Evolutionary conservation across 2,113 vertebrate species (phyloP).

Genomic region (Capreolus pygargus): DNA sequence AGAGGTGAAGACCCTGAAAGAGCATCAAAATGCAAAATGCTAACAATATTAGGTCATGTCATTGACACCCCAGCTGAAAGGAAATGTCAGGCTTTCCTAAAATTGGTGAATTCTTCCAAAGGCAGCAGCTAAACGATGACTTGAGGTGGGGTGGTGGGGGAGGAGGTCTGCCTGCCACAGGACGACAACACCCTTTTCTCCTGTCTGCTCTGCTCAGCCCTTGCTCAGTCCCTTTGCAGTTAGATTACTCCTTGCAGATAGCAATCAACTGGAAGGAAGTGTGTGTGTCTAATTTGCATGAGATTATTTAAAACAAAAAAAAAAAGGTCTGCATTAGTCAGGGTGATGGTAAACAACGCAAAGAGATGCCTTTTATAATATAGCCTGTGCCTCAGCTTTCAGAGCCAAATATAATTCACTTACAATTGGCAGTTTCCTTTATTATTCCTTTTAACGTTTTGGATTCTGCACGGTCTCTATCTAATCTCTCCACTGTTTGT

Average conservation of each 20-base stretch:
- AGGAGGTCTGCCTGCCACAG: slow-evolving; percentile 71
- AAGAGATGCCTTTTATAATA: slow-evolving; percentile 86
- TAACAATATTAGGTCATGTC: slow-evolving; percentile 43
- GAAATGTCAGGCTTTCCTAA: slow-evolving; percentile 64
- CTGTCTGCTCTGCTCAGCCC: slow-evolving; percentile 77
- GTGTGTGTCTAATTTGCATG: slow-evolving; percentile 91
- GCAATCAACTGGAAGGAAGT: slow-evolving; percentile 91
- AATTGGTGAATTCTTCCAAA: slow-evolving; percentile 67
- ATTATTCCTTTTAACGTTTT: slow-evolving; percentile 87
- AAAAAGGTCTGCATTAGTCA: slow-evolving; percentile 88
- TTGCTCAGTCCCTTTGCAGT: slow-evolving; percentile 82
- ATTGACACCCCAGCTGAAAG: slow-evolving; percentile 43
- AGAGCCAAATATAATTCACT: slow-evolving; percentile 87
- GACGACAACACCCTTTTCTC: slow-evolving; percentile 64
- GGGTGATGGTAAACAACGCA: slow-evolving; percentile 87
- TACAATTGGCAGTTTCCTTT: slow-evolving; percentile 83
- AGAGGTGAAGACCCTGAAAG: slow-evolving; percentile 41
- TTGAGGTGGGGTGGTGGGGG: slow-evolving; percentile 29
- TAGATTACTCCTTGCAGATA: slow-evolving; percentile 90
- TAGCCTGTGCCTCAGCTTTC: slow-evolving; percentile 81
- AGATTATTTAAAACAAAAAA: slow-evolving; percentile 90
- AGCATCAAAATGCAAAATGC: slow-evolving; percentile 16
- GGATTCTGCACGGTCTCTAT: slow-evolving; percentile 77
- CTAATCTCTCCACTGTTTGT: slow-evolving; percentile 54
- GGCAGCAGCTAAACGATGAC: slow-evolving; percentile 48